Conservation (phyloP, 2,113 vertebrate genomes). For the Bombycilla garrulus region DNA sequence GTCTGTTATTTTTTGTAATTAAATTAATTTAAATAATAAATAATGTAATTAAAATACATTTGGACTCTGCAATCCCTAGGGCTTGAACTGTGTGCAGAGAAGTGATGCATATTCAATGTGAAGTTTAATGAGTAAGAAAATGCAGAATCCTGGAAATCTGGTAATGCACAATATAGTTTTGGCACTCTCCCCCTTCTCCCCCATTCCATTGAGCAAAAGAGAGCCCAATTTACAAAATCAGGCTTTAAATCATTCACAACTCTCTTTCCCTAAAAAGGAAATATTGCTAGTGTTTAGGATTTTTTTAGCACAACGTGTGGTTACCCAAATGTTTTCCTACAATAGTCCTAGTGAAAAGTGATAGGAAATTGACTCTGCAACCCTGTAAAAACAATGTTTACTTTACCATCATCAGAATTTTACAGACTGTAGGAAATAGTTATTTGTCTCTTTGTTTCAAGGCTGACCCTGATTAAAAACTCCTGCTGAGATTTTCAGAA, state of each 20-base stretch:
- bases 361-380: conserved; percentile 59
- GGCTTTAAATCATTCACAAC: conserved; percentile 49
- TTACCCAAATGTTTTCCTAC: conserved; percentile 32
- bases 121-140: conserved; percentile 49
- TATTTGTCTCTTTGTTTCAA: background rate
- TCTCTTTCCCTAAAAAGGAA: conserved; percentile 48
- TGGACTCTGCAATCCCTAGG: conserved; percentile 32
- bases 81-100: background rate
- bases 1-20: conserved; percentile 68
- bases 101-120: conserved; percentile 50
- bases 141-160: conserved; percentile 46
- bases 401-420: conserved; percentile 40
- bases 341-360: conserved; percentile 46
- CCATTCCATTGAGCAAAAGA: background rate
- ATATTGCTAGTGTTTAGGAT: background rate
- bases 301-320: conserved; percentile 49
- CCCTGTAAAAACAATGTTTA: conserved; percentile 42
- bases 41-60: conserved; percentile 54
- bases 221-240: background rate
- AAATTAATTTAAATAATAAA: conserved; percentile 68
- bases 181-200: background rate
- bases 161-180: conserved; percentile 22
- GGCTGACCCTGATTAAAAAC: conserved; percentile 33
- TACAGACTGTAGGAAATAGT: conserved; percentile 46
- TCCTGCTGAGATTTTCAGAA: conserved; percentile 24